A percentile compares a stretch with the other conserved stretches of the same genome.
phyloP scores from a whole-genome alignment of 2,888 invertebrate species.

The Deilephila elpenor region DNA sequence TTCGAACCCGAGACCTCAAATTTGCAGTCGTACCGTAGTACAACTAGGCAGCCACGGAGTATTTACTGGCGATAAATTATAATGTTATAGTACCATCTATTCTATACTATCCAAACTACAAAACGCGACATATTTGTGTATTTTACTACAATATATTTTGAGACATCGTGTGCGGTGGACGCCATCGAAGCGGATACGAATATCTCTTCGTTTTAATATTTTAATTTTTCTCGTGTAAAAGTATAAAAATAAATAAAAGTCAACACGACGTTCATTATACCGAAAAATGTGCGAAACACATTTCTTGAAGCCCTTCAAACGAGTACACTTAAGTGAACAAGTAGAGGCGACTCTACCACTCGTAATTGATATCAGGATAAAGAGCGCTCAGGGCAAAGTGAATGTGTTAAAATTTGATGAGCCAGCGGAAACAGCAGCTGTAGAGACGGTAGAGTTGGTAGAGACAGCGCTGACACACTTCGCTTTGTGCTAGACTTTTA shows the following conservation, averaged over 20 bases:
- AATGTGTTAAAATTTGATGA: constrained; percentile 25
- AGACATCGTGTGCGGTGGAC: no score
- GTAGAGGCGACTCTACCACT: constrained; percentile 1
- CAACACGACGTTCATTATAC: neutral
- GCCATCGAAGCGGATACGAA: no score
- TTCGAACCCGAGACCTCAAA: no score
- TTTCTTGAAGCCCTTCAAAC: neutral
- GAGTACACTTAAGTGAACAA: constrained; percentile 12
- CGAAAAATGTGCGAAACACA: neutral
- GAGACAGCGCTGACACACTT: neutral
- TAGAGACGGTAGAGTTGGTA: neutral
- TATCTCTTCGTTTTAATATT: no score
- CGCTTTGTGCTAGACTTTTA: neutral
- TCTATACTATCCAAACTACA: no score
- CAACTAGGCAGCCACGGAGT: no score
- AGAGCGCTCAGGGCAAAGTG: constrained; percentile 7
- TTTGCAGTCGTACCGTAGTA: no score
- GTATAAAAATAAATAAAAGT: neutral
- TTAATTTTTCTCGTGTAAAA: no score
- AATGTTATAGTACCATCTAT: no score
- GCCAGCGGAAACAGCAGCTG: neutral
- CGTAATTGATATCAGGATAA: constrained; percentile 10
- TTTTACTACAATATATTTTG: no score
- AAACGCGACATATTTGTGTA: no score
- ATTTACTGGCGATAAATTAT: no score